Evolutionary conservation across 2,797 vertebrate species (phyloP), one percentile per base, ranked within the genome.

Genomic region (Aratinga solstitialis): DNA sequence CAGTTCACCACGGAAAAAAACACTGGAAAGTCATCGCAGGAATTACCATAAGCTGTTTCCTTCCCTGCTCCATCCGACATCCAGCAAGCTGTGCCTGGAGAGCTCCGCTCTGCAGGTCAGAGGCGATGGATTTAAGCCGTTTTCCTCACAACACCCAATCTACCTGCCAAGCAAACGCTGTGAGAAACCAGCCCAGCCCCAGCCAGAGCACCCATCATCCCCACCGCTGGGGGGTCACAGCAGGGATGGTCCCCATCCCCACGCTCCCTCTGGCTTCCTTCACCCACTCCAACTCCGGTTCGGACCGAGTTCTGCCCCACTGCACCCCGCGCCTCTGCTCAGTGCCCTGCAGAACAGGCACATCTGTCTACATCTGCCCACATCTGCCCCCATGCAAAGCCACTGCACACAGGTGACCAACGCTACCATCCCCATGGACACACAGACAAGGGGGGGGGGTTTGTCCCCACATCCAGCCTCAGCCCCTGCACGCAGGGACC

Each of bases 161-260:
- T 66, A 72, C 67, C 80, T 73, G 74, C 58, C 83, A 75, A 79
- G 56, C 27, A 11, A 40, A 42, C 3, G n/a, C 42, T 5, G 10
- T 5, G 51, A 79, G 78, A 78, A 85, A 61, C 19, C 76, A 87
- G 84, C 36, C 54, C 1, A 0, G 22, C 24, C 59, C 21, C 3
- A 42, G 0, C 1, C 5, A 20, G 3, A 7, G 45, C 30, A 8
- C 51, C 6, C 72, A 67, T 0, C 0, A 1, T 54, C n/a, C 66
- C 26, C 9, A 0, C 32, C 0, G 0, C 10, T 3, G 0, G 11
- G 7, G 38, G 63, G 78, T 53, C 13, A 23, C 0, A 0, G 26
- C 1, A 45, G 30, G 34, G 32, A 21, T 0, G 0, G 69, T 15
- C 71, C 63, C 40, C 56, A 42, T 29, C 54, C 45, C 24, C 4